Conservation (phyloP, 1,140 invertebrate genomes). For the Calliphora vicina region DNA sequence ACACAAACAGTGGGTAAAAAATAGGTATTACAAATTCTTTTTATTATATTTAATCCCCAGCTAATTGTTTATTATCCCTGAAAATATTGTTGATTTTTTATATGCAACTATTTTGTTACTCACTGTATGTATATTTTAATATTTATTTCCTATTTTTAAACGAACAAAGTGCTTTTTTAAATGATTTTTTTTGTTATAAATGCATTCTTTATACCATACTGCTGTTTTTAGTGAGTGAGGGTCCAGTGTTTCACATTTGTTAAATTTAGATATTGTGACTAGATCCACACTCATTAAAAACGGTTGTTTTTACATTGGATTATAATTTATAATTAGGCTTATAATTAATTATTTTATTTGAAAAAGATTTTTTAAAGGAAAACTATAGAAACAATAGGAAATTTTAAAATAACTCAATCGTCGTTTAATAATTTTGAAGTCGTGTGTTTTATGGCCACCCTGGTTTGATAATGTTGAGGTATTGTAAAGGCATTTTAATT, state of each 20-base stretch:
- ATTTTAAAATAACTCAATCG: neutral
- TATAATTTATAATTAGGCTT: neutral
- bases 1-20: no score
- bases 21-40: neutral
- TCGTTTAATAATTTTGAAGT: slow-evolving; percentile 8
- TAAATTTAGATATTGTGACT: slow-evolving; percentile 57
- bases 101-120: slow-evolving; percentile 4
- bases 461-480: no score
- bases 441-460: neutral
- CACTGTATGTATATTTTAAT: neutral
- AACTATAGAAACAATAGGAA: neutral
- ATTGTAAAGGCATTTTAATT: no score
- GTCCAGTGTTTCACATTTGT: slow-evolving; percentile 63
- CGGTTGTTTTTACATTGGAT: slow-evolving; percentile 51
- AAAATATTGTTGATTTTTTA: no score
- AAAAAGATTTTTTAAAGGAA: neutral
- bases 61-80: no score
- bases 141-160: slow-evolving; percentile 18
- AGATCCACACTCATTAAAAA: slow-evolving; percentile 65
- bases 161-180: neutral
- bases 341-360: neutral
- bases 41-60: no score
- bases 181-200: neutral
- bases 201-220: slow-evolving; percentile 42
- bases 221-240: slow-evolving; percentile 64